Base-by-base conservation (phyloP, 1,140 invertebrate species). In the Hypothenemus hampei region DNA sequence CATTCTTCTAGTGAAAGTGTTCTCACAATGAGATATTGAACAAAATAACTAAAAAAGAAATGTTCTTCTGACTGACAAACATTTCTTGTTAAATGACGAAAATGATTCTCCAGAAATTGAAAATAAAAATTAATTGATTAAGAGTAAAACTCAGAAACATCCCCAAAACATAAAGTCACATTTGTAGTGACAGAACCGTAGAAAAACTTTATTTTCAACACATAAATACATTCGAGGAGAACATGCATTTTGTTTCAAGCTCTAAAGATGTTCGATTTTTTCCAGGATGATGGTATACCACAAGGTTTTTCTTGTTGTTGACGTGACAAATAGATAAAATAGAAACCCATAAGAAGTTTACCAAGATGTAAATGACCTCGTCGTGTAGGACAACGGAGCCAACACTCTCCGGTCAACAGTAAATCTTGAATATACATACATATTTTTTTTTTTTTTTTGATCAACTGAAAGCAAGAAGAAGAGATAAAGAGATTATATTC, bases 181-280 rank as follows among this genome's bases (percentile, higher is more conserved):
- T 47, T 31, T 47, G 45, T 47, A 10, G 29, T 47, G 45, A 33
- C 26, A 47, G 13, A 20, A 31, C 10, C 26, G 8, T 35, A 31
- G 18, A 47, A 47, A 47, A 35, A 47, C 29, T 47, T 47, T 44
- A 41, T 13, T 24, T 44, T 19, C 23, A 20, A 47, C 29, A 47
- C 29, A 33, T 35, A 47, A 47, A 47, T 47, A 47, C 33, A 47
- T 47, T 47, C 36, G 29, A 47, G 18, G 31, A n/a, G 20, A 47
- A 47, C 45, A 47, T 36, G 45, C 45, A 47, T 47, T 47, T 47
- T 47, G 19, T 35, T 47, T 47, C 45, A 47, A 47, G 29, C 31
- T 47, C 29, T 18, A 33, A 19, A 47, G 26, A 35, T 35, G 29
- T 35, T 35, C 29, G 31, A 35, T 35, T 47, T 47, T 47, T 47